Conservation (phyloP, 1,140 invertebrate species). For the Macrosteles quadrilineatus region DNA sequence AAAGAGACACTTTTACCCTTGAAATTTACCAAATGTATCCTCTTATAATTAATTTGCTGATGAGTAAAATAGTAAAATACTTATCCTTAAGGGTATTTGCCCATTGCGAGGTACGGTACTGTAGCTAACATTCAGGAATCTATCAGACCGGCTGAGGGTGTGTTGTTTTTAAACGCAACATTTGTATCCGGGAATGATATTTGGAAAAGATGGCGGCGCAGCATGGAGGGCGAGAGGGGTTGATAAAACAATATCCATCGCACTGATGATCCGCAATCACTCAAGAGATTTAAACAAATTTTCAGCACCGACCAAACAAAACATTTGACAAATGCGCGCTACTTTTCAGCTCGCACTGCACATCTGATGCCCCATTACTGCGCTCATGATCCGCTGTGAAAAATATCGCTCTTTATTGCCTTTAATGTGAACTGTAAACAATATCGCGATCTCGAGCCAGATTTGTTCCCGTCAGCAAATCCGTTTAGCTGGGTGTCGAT, state of each 20-base stretch:
- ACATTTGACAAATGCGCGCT: slow-evolving; percentile 27
- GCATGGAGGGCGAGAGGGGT: background rate
- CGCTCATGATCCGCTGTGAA: slow-evolving; percentile 15
- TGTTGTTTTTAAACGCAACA: background rate
- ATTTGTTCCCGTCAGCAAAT: background rate
- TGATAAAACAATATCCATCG: slow-evolving; percentile 22
- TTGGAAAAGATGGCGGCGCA: slow-evolving; percentile 20
- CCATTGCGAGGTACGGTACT: too few species aligned
- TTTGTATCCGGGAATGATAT: slow-evolving; percentile 11
- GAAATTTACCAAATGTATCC: too few species aligned
- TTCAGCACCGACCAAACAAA: slow-evolving; percentile 33
- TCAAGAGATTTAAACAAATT: slow-evolving; percentile 35
- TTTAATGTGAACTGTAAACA: slow-evolving; percentile 29
- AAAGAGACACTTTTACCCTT: too few species aligned
- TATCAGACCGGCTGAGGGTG: too few species aligned
- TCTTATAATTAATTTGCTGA: too few species aligned
- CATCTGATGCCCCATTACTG: slow-evolving; percentile 27
- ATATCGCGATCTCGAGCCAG: background rate
- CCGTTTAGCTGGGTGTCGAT: background rate
- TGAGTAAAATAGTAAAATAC: too few species aligned
- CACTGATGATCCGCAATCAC: slow-evolving; percentile 30
- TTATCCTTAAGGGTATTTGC: too few species aligned
- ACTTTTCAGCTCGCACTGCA: slow-evolving; percentile 26
- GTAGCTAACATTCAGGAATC: too few species aligned
- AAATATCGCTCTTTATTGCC: slow-evolving; percentile 25